phyloP scores from a whole-genome alignment of 2,113 vertebrate genomes.

The Lamprologus callipterus region DNA sequence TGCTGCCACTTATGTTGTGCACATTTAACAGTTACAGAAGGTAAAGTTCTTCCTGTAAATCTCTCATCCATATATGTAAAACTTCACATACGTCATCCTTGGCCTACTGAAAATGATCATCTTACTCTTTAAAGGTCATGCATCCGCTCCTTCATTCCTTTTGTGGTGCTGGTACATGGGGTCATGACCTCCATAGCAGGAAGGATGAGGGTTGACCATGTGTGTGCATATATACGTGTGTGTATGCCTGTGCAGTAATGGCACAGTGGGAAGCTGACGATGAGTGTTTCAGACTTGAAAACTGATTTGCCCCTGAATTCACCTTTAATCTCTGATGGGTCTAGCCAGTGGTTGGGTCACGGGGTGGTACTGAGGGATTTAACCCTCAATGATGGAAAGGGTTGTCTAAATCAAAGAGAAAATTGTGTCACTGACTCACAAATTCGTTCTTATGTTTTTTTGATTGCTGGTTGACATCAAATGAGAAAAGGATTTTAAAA shows the following conservation, averaged over 20 bases:
- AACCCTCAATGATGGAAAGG: conserved; percentile 32
- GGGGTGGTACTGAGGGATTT: conserved; percentile 56
- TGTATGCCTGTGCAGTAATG: conserved; percentile 24
- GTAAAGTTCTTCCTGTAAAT: not conserved
- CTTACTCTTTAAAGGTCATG: conserved; percentile 36
- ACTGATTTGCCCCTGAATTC: conserved; percentile 68
- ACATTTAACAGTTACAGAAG: not conserved
- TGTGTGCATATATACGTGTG: conserved; percentile 12
- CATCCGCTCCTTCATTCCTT: conserved; percentile 48
- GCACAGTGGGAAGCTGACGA: conserved; percentile 59
- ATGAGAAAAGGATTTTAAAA: not conserved
- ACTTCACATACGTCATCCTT: not conserved
- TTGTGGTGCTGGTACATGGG: conserved; percentile 41
- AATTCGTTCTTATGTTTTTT: not conserved
- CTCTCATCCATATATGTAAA: not conserved
- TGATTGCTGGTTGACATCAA: not conserved
- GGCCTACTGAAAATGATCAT: conserved; percentile 18
- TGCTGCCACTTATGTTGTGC: not conserved
- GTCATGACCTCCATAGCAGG: conserved; percentile 51
- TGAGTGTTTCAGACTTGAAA: conserved; percentile 69
- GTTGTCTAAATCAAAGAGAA: conserved; percentile 58
- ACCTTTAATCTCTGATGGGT: conserved; percentile 70
- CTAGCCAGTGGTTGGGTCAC: conserved; percentile 51
- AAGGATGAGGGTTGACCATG: conserved; percentile 33
- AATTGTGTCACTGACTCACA: conserved; percentile 49